phyloP scores from a whole-genome alignment of 2,888 invertebrate species.

The Sussaba pulchella region DNA sequence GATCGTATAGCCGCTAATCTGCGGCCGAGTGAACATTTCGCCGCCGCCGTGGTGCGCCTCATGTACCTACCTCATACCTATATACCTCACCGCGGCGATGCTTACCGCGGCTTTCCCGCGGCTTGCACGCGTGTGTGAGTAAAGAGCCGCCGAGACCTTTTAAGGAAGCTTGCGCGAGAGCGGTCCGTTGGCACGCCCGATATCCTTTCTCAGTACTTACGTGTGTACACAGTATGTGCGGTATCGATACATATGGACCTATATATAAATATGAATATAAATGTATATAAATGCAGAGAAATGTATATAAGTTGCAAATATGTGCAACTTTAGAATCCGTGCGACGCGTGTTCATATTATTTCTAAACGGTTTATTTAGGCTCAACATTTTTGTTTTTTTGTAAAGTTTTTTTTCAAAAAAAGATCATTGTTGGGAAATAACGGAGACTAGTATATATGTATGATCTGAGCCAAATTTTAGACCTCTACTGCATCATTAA shows the following conservation, averaged over 20 bases:
- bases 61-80: background rate
- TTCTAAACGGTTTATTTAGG: too few species aligned
- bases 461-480: too few species aligned
- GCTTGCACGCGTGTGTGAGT: conserved; percentile 53
- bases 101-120: conserved; percentile 65
- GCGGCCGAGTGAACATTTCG: conserved; percentile 60
- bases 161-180: conserved; percentile 76
- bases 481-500: too few species aligned
- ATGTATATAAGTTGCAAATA: background rate
- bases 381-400: too few species aligned
- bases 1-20: conserved; percentile 57
- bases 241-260: conserved; percentile 4
- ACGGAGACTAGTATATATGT: too few species aligned
- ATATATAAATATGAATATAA: conserved; percentile 17
- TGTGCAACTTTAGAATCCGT: too few species aligned
- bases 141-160: conserved; percentile 70
- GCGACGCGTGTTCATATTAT: too few species aligned
- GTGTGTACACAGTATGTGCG: conserved; percentile 35
- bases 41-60: conserved; percentile 37
- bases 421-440: too few species aligned
- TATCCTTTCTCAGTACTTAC: conserved; percentile 68
- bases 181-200: conserved; percentile 69
- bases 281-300: too few species aligned
- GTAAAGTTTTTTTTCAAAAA: too few species aligned
- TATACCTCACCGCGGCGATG: conserved; percentile 39